Base-by-base conservation (phyloP, 2,797 vertebrate genomes). In the Hylomyscus alleni region DNA sequence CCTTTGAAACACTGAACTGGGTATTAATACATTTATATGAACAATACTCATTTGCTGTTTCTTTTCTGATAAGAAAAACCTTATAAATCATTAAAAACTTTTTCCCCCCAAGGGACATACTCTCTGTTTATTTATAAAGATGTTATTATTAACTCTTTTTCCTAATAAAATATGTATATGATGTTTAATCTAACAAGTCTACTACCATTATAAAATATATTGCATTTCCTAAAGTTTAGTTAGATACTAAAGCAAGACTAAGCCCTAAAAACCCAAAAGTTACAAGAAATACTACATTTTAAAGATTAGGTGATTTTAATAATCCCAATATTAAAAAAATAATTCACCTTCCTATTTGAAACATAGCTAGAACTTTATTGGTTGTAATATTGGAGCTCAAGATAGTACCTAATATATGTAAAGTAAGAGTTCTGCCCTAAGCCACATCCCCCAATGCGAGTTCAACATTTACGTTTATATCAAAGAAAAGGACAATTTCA, bases 301-400 rank as follows among this genome's bases (percentile, higher is more conserved):
- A 84, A 83, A n/a, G 56, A 89, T 11, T n/a, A 93, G 47, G 65
- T 20, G 8, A 95, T 54, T 93, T 37, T 88, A 94, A 90, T 31
- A n/a, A 17, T 76, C 73, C 22, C 15, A 84, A 47, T 22, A 90
- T n/a, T 91, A 83, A 90, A 92, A 93, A 67, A 29, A 19, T 31
- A 91, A 24, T 75, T 94, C 56, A 78, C 11, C 14, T 81, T 95
- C 15, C 62, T 14, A 50, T 40, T 29, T 82, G 12, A 82, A 54
- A 40, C 11, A 72, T 19, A 91, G 10, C 10, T 69, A 81, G 11
- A 69, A 37, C 6, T 44, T 56, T 24, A 26, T 29, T 54, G 22
- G 50, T 77, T 60, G 72, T 78, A 9, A 14, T 19, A 15, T 15
- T 56, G n/a, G 12, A 37, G 2, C n/a, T 11, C 34, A 34, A 69